Conservation (phyloP, 2,113 vertebrate species). For the Lepus europaeus region DNA sequence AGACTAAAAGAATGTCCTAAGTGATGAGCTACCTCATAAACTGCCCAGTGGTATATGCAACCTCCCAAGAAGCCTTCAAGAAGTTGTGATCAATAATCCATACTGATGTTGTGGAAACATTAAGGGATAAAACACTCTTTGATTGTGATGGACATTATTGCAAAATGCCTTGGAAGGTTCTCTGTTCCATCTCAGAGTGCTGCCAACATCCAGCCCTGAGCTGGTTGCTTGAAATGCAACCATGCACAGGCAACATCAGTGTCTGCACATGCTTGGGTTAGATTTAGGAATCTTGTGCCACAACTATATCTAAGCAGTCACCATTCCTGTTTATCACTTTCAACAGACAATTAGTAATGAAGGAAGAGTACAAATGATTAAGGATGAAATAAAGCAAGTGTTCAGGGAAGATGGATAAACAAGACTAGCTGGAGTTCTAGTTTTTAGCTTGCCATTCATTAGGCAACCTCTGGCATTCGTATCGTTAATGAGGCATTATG, state of each 20-base stretch:
- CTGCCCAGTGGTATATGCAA: not conserved
- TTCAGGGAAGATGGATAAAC: slow-evolving; percentile 11
- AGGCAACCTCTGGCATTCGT: not conserved
- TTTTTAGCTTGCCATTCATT: not conserved
- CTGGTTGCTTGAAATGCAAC: not conserved
- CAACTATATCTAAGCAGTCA: not conserved
- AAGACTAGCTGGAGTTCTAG: not conserved
- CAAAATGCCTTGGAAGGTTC: not conserved
- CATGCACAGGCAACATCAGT: not conserved
- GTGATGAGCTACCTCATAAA: not conserved
- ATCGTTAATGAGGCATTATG: not conserved
- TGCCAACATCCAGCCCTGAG: not conserved
- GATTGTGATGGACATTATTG: not conserved
- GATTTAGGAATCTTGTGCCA: not conserved
- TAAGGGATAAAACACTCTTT: not conserved
- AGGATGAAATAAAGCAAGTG: slow-evolving; percentile 8
- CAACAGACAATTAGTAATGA: slow-evolving; percentile 21
- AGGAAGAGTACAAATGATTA: slow-evolving; percentile 33
- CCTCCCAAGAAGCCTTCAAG: not conserved
- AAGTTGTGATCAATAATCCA: not conserved
- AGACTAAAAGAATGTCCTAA: not conserved
- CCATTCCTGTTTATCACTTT: not conserved
- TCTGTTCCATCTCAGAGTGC: not conserved
- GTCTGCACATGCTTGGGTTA: not conserved
- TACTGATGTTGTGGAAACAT: slow-evolving; percentile 14